Evolutionary conservation across 30 jellyfish, hydroid and myxozoan species (phyloP), one percentile per base, ranked within the genome.

Genomic region (Aurelia sp.): DNA sequence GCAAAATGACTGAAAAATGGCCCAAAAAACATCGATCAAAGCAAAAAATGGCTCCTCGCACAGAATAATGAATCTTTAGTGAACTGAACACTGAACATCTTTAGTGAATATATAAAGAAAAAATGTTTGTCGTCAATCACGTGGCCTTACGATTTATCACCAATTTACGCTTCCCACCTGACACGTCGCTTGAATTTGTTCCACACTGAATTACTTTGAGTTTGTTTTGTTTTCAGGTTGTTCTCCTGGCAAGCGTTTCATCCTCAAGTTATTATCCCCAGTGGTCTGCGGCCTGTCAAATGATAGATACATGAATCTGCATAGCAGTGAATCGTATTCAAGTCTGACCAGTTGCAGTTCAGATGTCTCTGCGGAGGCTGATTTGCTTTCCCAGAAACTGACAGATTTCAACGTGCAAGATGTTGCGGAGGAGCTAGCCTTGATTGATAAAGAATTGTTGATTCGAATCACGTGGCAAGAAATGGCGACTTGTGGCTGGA

Each of bases 401-500:
- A 23, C 90, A 11, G 96, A 87, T 71, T 92, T 92, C 79, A 89
- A 90, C 20, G 88, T 78, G 76, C 95, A 81, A 33, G 98, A 92
- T 20, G 76, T 92, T 41, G 97, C 96, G 64, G 98, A 92, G 84
- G 97, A 86, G 87, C 88, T 92, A 76, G 73, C 97, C 0, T 58
- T 92, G 86, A 87, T 92, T 41, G 98, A 92, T 89, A 92, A 92
- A 60, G 98, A 92, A 58, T 79, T 92, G 67, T 67, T 92, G 63
- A 83, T 92, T 6, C 91, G 98, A 47, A 92, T 92, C 66, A 84
- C 98, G 68, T 92, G 98, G 98, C 91, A 87, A 33, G 98, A 92
- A 62, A 63, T 92, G 67, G 84, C 97, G 35, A 87, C 69, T 18
- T 78, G 92, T 61, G 95, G 98, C 5, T 92, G 98, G 98, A 92